These are phyloP conservation scores for Syngnathus rostellatus DNA, from an alignment of 2,797 vertebrate species.

Conservation along the genomic window DNA sequence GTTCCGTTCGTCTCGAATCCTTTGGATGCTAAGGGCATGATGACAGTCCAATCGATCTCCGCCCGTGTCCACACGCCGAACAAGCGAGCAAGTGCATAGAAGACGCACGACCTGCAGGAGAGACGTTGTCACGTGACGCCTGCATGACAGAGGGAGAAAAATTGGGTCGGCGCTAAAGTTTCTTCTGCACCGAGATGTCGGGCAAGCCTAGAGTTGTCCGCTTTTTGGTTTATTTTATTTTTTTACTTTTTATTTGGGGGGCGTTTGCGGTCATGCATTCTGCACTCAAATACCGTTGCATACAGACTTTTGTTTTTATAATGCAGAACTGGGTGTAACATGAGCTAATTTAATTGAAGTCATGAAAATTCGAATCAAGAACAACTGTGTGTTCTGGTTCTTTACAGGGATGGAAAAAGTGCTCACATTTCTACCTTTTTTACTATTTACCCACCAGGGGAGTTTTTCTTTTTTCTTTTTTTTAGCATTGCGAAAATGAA, in stretches of 20 bases:
- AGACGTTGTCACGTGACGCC: neutral
- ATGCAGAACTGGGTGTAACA: neutral
- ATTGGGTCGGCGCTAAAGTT: neutral
- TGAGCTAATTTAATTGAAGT: neutral
- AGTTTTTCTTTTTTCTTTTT: neutral
- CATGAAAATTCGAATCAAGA: neutral
- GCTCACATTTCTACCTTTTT: neutral
- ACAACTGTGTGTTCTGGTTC: neutral
- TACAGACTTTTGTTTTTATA: neutral
- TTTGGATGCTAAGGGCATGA: slow-evolving; percentile 55
- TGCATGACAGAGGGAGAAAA: neutral
- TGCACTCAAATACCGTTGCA: neutral
- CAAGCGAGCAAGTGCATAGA: neutral
- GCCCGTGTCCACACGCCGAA: neutral
- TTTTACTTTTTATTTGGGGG: neutral
- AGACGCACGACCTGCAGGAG: neutral
- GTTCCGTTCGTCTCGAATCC: slow-evolving; percentile 53
- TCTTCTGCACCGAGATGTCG: too few species aligned
- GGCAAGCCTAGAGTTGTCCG: neutral
- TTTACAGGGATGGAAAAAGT: neutral
- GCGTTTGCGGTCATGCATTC: neutral
- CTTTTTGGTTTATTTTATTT: neutral
- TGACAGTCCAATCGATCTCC: slow-evolving; percentile 5
- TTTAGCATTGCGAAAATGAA: neutral
- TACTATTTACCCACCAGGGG: neutral